Conservation (phyloP, 2,888 invertebrate species). For the Nemotelus pantherinus region DNA sequence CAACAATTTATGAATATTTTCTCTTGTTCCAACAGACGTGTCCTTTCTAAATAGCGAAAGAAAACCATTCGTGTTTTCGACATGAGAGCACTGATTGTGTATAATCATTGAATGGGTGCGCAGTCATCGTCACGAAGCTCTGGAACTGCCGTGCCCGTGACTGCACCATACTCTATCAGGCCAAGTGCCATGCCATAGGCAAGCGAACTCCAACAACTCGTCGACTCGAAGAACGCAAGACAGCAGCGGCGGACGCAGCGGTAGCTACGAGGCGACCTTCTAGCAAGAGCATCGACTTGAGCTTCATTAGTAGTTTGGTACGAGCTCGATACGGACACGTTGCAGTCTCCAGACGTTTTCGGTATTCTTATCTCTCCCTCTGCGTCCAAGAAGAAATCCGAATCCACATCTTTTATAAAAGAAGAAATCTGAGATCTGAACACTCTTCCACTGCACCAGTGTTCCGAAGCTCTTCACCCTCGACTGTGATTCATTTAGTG, state of each 20-base stretch:
- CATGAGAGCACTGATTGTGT: background rate
- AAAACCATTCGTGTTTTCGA: no score
- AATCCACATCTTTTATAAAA: background rate
- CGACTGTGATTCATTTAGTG: no score
- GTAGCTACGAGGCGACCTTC: conserved; percentile 45
- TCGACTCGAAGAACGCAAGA: background rate
- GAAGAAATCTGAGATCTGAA: no score
- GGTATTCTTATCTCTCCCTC: background rate
- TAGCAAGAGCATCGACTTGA: conserved; percentile 41
- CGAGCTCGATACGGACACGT: conserved; percentile 46
- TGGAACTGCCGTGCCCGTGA: background rate
- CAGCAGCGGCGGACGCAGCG: background rate
- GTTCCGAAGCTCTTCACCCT: no score
- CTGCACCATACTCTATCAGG: background rate
- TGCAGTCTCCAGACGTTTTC: conserved; percentile 9
- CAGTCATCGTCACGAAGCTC: background rate
- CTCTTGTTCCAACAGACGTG: background rate
- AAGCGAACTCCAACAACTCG: background rate
- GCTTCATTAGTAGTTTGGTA: conserved; percentile 48
- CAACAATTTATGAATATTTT: background rate
- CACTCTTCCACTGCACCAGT: no score
- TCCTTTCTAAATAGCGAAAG: no score
- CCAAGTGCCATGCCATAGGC: background rate
- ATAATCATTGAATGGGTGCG: conserved; percentile 11
- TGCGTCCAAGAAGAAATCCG: background rate